phyloP scores from a whole-genome alignment of 1,140 invertebrate genomes.

The Trichomalopsis sarcophagae region DNA sequence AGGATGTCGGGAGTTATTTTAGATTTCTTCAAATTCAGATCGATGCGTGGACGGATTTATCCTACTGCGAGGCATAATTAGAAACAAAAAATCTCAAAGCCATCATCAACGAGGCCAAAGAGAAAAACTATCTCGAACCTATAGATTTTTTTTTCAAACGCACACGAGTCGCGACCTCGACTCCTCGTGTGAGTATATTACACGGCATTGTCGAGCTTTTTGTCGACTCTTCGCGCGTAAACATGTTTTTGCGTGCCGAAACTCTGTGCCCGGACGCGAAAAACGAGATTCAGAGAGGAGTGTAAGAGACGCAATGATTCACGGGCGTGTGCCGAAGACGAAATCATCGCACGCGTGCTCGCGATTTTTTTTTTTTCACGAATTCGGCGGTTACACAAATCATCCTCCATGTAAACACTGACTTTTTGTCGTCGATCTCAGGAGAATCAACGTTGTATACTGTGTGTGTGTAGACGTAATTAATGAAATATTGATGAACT shows the following conservation, averaged over 20 bases:
- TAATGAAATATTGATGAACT: not conserved
- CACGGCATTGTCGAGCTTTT: slow-evolving; percentile 3
- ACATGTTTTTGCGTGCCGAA: slow-evolving; percentile 20
- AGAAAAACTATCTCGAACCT: not conserved
- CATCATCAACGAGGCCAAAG: not conserved
- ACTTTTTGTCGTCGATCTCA: not conserved
- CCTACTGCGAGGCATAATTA: not conserved
- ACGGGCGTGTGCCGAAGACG: too few species aligned
- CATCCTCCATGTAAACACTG: not conserved
- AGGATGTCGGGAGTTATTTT: not conserved
- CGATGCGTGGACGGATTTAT: not conserved
- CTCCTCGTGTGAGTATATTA: not conserved
- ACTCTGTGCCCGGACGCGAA: not conserved
- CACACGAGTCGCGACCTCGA: not conserved
- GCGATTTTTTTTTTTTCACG: not conserved
- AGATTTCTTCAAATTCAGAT: not conserved
- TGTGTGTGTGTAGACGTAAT: not conserved
- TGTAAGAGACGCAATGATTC: not conserved
- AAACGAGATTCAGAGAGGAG: not conserved
- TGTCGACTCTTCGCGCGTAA: slow-evolving; percentile 9
- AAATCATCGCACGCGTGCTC: too few species aligned
- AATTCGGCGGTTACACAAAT: not conserved
- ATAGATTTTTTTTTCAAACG: slow-evolving; percentile 16
- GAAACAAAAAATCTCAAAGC: not conserved
- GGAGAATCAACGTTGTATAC: too few species aligned